Evolutionary conservation across 2,888 invertebrate genomes (phyloP), one percentile per base, ranked within the genome.

Genomic region (Epinotia bilunana): DNA sequence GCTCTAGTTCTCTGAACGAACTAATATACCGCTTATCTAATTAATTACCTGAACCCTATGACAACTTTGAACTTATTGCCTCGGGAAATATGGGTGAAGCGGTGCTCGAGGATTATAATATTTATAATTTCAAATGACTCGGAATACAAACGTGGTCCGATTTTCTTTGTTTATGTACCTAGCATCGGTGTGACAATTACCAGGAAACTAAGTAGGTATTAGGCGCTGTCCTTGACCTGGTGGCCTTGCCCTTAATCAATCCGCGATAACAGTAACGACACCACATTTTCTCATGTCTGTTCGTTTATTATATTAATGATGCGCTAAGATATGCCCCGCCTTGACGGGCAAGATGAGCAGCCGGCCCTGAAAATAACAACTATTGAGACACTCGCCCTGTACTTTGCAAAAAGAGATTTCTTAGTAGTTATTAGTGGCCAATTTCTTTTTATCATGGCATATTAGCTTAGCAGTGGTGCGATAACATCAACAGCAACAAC

Each of bases 191-290:
- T 63, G 70, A 86, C 85, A 87, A 85, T 86, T 80, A 85, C 83
- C 84, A 86, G 87, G 87, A 88, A 86, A 83, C 82, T 80, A 77
- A 76, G 80, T 79, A 79, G 74, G 79, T 81, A 81, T 83, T 83
- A 81, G 82, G 80, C 81, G 39, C 39, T 39, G 86, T 81, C 86
- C 86, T 81, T 88, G 88, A 89, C 88, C 88, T 81, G 82, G 76
- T 87, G 84, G 82, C 88, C 88, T 89, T 90, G 88, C 82, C 85
- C 87, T 85, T 87, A 90, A 88, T 88, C 83, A 82, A 80, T 79
- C 75, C 74, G 77, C 81, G 86, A 87, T 88, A 86, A 70, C 63
- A 69, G 69, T 71, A 70, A 84, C 80, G 72, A 68, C 49, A 75
- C 73, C 72, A 73, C 76, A 69, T 76, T 68, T 70, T 71, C 70